Conservation (phyloP, 2,888 invertebrate genomes). For the Caenorhabditis uteleia region DNA sequence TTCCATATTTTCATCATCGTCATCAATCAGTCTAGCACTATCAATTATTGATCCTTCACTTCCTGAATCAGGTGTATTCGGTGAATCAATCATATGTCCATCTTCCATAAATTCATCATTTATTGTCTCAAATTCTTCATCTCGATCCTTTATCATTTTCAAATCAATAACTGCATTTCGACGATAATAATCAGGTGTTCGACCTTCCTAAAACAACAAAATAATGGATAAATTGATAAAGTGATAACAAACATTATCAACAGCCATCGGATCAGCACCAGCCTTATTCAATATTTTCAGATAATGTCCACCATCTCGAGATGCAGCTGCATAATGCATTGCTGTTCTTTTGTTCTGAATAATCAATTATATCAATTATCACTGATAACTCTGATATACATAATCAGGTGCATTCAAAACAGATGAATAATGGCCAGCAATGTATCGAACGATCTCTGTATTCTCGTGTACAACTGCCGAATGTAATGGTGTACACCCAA, state of each 20-base stretch:
- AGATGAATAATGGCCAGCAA: constrained; percentile 77
- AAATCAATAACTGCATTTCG: constrained; percentile 78
- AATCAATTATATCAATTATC: neutral
- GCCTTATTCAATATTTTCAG: constrained; percentile 77
- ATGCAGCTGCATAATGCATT: constrained; percentile 84
- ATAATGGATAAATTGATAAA: neutral
- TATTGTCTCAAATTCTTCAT: constrained; percentile 48
- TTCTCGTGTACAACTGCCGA: constrained; percentile 83
- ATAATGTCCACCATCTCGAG: constrained; percentile 76
- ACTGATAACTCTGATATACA: constrained; percentile 45
- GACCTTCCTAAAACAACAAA: constrained; percentile 76
- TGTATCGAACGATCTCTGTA: constrained; percentile 78
- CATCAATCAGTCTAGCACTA: constrained; percentile 50
- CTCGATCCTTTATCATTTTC: constrained; percentile 63
- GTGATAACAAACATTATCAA: constrained; percentile 81
- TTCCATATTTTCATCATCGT: constrained; percentile 55
- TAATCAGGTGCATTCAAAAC: constrained; percentile 77
- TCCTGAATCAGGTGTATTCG: constrained; percentile 47
- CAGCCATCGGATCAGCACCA: constrained; percentile 83
- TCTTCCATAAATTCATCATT: constrained; percentile 53
- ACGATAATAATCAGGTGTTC: constrained; percentile 82
- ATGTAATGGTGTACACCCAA: constrained; percentile 77
- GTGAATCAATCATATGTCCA: constrained; percentile 49
- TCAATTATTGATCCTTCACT: constrained; percentile 54
- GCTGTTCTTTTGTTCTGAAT: constrained; percentile 81